Conservation (phyloP, 1,140 invertebrate genomes). For the Metaphire vulgaris region DNA sequence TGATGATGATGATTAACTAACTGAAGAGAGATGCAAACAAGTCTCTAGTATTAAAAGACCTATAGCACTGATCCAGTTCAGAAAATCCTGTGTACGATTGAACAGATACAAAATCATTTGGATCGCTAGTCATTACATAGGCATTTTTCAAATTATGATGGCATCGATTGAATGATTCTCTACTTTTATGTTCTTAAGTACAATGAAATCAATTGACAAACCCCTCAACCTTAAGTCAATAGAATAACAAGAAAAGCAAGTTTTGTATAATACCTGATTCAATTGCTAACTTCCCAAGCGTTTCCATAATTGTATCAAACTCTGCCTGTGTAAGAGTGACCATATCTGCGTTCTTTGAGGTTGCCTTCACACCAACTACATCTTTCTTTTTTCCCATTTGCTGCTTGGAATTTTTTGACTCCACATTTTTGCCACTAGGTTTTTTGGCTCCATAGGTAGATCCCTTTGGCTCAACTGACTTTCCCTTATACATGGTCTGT, state of each 20-base stretch:
- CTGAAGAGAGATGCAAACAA: no score
- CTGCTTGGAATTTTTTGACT: background rate
- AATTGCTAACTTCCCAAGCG: constrained; percentile 12
- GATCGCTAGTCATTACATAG: background rate
- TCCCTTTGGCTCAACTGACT: background rate
- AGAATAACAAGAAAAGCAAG: background rate
- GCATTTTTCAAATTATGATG: background rate
- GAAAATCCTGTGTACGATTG: no score
- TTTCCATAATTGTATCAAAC: constrained; percentile 21
- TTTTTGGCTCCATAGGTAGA: background rate
- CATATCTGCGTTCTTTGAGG: background rate
- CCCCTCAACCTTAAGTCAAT: background rate
- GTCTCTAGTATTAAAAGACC: no score
- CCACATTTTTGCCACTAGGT: no score
- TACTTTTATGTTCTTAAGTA: background rate
- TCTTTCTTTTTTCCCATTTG: background rate
- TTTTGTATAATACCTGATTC: background rate
- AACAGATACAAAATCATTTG: background rate
- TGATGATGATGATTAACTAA: no score
- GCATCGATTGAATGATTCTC: background rate
- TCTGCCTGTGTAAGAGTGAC: constrained; percentile 18
- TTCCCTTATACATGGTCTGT: background rate
- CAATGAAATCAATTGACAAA: background rate
- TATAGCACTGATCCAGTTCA: no score
- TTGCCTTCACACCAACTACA: background rate